Evolutionary conservation across 2,113 vertebrate genomes (phyloP).

Genomic region (Tricholaema leucomelas): DNA sequence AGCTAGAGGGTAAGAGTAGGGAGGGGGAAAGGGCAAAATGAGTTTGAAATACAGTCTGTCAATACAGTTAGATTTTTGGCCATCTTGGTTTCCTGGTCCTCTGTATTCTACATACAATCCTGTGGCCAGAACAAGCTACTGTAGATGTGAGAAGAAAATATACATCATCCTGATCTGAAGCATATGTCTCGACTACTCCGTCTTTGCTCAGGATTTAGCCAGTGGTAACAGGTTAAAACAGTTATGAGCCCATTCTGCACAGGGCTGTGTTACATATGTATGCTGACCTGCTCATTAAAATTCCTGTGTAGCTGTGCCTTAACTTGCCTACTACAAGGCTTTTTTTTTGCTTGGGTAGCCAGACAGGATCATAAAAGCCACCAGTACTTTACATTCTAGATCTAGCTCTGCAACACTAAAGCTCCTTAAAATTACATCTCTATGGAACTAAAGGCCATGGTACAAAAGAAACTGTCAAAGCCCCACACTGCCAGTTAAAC

Average conservation of each 20-base stretch:
- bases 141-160: conserved; percentile 4
- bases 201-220: neutral
- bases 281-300: conserved; percentile 17
- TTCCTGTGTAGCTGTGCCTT: neutral
- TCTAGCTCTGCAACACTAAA: neutral
- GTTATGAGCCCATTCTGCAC: neutral
- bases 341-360: conserved; percentile 57
- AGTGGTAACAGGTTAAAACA: conserved; percentile 9
- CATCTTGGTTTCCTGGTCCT: neutral
- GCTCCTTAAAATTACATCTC: conserved; percentile 5
- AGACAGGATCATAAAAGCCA: conserved; percentile 24
- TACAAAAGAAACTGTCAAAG: conserved; percentile 16
- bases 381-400: neutral
- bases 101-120: neutral
- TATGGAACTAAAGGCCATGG: neutral
- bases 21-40: rapidly evolving
- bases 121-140: conserved; percentile 2
- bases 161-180: conserved; percentile 14
- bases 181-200: neutral
- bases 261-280: neutral
- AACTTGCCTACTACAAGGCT: conserved; percentile 24
- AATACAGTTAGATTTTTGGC: neutral
- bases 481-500: neutral
- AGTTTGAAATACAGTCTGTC: neutral
- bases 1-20: neutral